Conservation (phyloP, 1,140 invertebrate species). For the Telenomus remus region DNA sequence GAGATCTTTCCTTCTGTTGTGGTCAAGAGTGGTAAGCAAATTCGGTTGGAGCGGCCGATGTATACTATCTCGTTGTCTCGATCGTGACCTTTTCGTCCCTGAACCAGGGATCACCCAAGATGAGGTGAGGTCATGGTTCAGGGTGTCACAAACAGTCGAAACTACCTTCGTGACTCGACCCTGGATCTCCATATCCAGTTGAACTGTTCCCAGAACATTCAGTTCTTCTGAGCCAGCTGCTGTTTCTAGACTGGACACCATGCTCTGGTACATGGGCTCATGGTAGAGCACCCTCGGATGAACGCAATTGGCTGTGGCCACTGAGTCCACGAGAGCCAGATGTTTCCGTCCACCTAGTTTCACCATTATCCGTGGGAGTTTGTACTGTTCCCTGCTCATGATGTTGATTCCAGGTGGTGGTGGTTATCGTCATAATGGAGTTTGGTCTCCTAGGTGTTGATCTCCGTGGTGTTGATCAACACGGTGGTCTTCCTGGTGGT, state of each 20-base stretch:
- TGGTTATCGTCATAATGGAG: background rate
- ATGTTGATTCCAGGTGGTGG: background rate
- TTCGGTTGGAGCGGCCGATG: too few species aligned
- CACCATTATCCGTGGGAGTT: constrained; percentile 5
- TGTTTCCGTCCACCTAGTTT: background rate
- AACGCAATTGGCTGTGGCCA: background rate
- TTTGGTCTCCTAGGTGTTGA: background rate
- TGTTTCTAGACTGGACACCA: background rate
- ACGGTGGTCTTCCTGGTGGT: too few species aligned
- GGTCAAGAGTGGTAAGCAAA: background rate
- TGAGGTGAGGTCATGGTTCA: background rate
- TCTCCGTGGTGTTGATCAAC: background rate
- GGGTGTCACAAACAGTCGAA: background rate
- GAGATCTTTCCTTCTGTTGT: background rate
- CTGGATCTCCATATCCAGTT: background rate
- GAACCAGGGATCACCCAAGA: constrained; percentile 10
- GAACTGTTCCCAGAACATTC: too few species aligned
- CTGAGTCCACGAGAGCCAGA: background rate
- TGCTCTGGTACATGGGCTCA: too few species aligned
- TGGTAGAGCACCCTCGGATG: background rate
- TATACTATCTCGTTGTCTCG: background rate
- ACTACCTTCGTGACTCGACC: background rate
- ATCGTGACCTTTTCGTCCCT: background rate
- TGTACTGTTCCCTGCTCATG: background rate
- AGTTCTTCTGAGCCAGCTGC: too few species aligned